A percentile compares a stretch with the other conserved stretches of the same genome.
phyloP scores from a whole-genome alignment of 2,888 invertebrate species.

The Macrosoma leucophasiata region DNA sequence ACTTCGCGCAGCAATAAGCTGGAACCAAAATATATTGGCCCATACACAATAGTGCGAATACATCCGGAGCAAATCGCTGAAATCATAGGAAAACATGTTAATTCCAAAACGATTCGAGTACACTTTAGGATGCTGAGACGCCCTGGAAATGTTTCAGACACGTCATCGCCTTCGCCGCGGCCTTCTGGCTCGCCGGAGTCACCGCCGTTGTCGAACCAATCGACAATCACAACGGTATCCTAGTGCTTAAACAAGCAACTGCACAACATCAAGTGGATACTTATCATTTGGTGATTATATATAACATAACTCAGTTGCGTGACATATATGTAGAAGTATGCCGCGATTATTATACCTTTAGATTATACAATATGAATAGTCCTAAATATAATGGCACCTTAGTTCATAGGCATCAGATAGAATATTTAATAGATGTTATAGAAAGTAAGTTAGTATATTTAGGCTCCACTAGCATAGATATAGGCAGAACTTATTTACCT shows the following conservation, averaged over 20 bases:
- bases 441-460: constrained; percentile 14
- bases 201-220: constrained; percentile 24
- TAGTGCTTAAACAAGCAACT: constrained; percentile 26
- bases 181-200: constrained; percentile 20
- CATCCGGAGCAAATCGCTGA: constrained; percentile 30
- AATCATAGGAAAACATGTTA: constrained; percentile 30
- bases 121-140: constrained; percentile 28
- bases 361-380: constrained; percentile 6
- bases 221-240: constrained; percentile 26
- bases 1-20: constrained; percentile 26
- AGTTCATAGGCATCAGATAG: constrained; percentile 9
- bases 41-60: constrained; percentile 26
- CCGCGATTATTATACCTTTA: constrained; percentile 20
- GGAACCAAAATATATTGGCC: constrained; percentile 23
- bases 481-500: constrained; percentile 1
- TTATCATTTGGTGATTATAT: constrained; percentile 19
- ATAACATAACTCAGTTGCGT: constrained; percentile 21
- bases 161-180: constrained; percentile 21
- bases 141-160: constrained; percentile 28
- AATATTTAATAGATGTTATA: constrained; percentile 11
- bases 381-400: neutral
- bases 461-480: constrained; percentile 9
- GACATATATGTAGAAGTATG: constrained; percentile 20
- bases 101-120: constrained; percentile 28
- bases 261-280: constrained; percentile 17